Evolutionary conservation across 2,797 vertebrate species (phyloP), one percentile per base, ranked within the genome.

Genomic region (Melanotaenia pygmaea): DNA sequence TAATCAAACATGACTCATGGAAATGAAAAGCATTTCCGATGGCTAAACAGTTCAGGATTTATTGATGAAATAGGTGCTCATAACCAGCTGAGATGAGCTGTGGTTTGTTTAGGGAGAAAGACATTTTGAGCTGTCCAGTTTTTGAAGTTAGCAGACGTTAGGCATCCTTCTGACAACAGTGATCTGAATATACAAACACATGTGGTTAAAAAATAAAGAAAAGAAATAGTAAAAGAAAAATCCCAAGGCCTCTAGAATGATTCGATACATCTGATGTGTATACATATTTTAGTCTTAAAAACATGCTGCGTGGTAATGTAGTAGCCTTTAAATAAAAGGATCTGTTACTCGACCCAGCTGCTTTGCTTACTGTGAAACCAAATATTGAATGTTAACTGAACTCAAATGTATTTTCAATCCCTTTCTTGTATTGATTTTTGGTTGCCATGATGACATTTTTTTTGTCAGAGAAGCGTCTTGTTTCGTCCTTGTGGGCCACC

Each of bases 381-480:
- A 50, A 4, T 26, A 8, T 4, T n/a, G n/a, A 47, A 47, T 32
- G n/a, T 68, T 47, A 40, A 47, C 18, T 47, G 35, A 34, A 58
- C 35, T 16, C 22, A n/a, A 45, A 22, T 18, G 4, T 3, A 47
- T 64, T 59, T 56, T 8, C 2, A 40, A 50, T 59, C 28, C 5
- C 16, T 64, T 54, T 57, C 16, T 56, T 3, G 22, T 61, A n/a
- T 71, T 56, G 65, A 59, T 53, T 40, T 70, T 35, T 22, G 50
- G 73, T 72, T 77, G 71, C 67, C 73, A 64, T 72, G 56, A 71
- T 67, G 73, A 76, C 61, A 18, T 5, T 56, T n/a, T 6, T 40
- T 14, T 3, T 0, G 30, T 65, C 28, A 53, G 50, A 58, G 43
- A 58, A 72, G n/a, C 77, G 26, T 76, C 54, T 74, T 71, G 38